Conservation (phyloP, 2,888 invertebrate species). For the Taphrorychus bicolor region DNA sequence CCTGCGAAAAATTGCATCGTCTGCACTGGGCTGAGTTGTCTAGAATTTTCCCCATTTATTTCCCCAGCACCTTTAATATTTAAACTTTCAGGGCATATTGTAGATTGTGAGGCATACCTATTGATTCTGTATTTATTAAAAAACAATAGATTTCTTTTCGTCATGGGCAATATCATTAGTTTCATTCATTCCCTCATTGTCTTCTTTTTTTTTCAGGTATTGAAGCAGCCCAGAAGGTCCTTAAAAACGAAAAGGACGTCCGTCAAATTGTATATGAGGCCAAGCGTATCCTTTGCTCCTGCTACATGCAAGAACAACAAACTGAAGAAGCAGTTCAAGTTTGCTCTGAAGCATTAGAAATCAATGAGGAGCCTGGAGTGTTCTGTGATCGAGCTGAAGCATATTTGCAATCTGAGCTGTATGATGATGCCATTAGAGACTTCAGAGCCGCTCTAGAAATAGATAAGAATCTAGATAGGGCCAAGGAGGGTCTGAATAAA, state of each 20-base stretch:
- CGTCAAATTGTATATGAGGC: conserved; percentile 77
- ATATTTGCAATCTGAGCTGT: conserved; percentile 85
- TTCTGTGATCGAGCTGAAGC: conserved; percentile 94
- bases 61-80: no score
- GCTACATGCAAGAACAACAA: conserved; percentile 75
- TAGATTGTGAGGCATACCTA: no score
- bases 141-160: no score
- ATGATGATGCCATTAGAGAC: conserved; percentile 89
- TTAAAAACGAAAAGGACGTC: conserved; percentile 74
- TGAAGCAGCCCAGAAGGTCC: conserved; percentile 69
- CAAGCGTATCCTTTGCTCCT: conserved; percentile 81
- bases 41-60: no score
- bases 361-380: conserved; percentile 76
- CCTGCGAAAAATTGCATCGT: no score
- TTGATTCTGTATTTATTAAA: no score
- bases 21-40: no score
- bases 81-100: no score
- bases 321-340: conserved; percentile 73
- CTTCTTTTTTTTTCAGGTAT: conserved; percentile 62
- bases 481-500: conserved; percentile 86
- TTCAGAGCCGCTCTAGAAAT: conserved; percentile 86
- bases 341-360: conserved; percentile 81
- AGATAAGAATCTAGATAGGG: conserved; percentile 79
- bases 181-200: neutral
- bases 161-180: no score